Base-by-base conservation (phyloP, 2,888 invertebrate species). In the Caenorhabditis virilis region DNA sequence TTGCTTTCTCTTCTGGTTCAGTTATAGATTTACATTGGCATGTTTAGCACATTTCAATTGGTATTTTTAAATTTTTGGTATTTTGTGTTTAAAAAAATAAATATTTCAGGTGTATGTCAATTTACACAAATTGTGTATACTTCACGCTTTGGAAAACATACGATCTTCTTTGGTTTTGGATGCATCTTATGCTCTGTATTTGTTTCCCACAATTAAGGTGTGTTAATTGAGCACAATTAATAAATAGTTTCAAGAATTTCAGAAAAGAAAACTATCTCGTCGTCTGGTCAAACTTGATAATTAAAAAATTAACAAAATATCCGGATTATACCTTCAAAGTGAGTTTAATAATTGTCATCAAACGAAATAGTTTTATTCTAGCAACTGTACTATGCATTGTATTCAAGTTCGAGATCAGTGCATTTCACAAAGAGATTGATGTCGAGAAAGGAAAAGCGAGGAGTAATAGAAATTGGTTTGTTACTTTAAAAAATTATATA, bases 101-200 rank as follows among this genome's bases (percentile, higher is more conserved):
- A 30, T n/a, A 30, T 30, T 63, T 42, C 42, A 72, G 72, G 72
- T 58, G 52, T 35, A 50, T 76, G 59, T 66, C 76, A 18, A 55
- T 77, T 52, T 78, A 78, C 62, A 69, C 78, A 15, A 79, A 78
- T 46, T 82, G 82, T 55, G 72, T 76, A 42, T 82, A 77, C 58
- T 82, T 82, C 45, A 69, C 73, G 16, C 48, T 80, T 20, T 82
- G 82, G 82, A 82, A 82, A 58, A 66, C 66, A 30, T 81, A 80
- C 64, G 81, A 81, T 72, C 59, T 81, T 18, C 58, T 81, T 13
- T 82, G 82, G 82, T 82, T 82, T 53, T 82, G 82, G 82, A 72
- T 72, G 74, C 82, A 82, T 62, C 51, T 82, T 23, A 53, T 72
- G 7, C 61, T 82, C 0, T 82, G 82, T 41, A 65, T 63, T 47